Evolutionary conservation across 2,797 vertebrate species (phyloP), one percentile per base, ranked within the genome.

Genomic region (Micropoecilia bifurca): DNA sequence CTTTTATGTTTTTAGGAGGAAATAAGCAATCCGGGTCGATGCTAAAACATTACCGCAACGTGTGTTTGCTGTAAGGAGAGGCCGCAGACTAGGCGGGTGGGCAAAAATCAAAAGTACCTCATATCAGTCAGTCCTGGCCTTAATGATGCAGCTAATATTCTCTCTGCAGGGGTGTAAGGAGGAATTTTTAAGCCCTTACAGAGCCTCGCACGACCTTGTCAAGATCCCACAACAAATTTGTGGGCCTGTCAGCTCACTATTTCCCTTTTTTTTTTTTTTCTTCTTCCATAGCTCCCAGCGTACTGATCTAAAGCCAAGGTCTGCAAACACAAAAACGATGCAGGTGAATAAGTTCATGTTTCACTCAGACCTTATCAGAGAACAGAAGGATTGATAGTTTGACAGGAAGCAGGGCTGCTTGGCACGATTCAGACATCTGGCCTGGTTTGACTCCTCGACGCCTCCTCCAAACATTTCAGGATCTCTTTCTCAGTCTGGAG

Each of bases 341-440:
- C 80, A 90, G 87, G 85, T 89, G 69, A 87, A 71, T 45, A 84
- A 76, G 88, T 90, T 87, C 80, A 71, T 69, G 69, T 20, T 69
- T 84, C 10, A 14, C 53, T 79, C 50, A 50, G 72, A 71, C 30
- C 83, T 25, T 73, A 61, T 61, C 43, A 73, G 63, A 71, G 75
- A 66, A 72, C 18, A 36, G 71, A 47, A 71, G 69, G 78, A 72
- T 74, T 80, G 79, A 84, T 57, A 55, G 75, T 13, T 69, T 55
- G 36, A 80, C 75, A 59, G 28, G 74, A 73, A 88, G 61, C 80
- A 83, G 82, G 85, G 61, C 61, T 20, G 61, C 61, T 36, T 63
- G 61, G 59, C 59, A 30, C 59, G 1, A 30, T 8, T 16, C 33
- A 59, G 66, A 90, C 90, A 93, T 93, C 90, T 92, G 92, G 92